Percentiles rank a stretch among this genome's conserved stretches.
Evolutionary conservation across 2,888 invertebrate species (phyloP).

Genomic region (Drosophila affinis): DNA sequence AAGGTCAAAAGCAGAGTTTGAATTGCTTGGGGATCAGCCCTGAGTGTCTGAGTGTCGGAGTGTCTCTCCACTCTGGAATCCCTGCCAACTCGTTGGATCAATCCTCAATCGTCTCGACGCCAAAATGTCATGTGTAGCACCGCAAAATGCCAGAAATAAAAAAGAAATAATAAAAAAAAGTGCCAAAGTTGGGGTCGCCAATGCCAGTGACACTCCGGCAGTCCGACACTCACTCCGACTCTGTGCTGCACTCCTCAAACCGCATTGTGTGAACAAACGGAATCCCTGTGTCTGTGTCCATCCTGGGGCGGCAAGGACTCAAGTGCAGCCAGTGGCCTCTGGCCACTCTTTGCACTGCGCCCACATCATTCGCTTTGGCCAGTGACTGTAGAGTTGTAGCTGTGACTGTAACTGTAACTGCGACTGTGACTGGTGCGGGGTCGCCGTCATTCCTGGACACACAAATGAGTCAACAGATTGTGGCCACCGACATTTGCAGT

Average conservation of each 20-base stretch:
- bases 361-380: constrained; percentile 52
- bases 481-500: constrained; percentile 54
- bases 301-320: background rate
- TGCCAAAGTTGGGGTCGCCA: constrained; percentile 1
- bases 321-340: constrained; percentile 4
- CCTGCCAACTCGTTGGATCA: constrained; percentile 29
- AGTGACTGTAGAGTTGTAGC: background rate
- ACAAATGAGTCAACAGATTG: constrained; percentile 77
- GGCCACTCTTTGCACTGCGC: constrained; percentile 42
- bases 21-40: constrained; percentile 1
- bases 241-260: constrained; percentile 1
- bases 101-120: constrained; percentile 29
- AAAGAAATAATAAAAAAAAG: background rate
- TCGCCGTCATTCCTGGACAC: constrained; percentile 32
- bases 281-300: constrained; percentile 23
- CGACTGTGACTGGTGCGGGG: background rate
- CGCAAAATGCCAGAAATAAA: constrained; percentile 37
- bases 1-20: background rate
- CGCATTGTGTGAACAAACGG: constrained; percentile 9
- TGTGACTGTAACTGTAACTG: background rate
- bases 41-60: no score
- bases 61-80: background rate
- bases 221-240: background rate
- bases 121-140: constrained; percentile 64
- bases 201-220: background rate